A percentile compares a stretch with the other conserved stretches of the same genome.
These are phyloP conservation scores for Meganola albula DNA, from an alignment of 2,888 invertebrate species.

Conservation along the genomic window DNA sequence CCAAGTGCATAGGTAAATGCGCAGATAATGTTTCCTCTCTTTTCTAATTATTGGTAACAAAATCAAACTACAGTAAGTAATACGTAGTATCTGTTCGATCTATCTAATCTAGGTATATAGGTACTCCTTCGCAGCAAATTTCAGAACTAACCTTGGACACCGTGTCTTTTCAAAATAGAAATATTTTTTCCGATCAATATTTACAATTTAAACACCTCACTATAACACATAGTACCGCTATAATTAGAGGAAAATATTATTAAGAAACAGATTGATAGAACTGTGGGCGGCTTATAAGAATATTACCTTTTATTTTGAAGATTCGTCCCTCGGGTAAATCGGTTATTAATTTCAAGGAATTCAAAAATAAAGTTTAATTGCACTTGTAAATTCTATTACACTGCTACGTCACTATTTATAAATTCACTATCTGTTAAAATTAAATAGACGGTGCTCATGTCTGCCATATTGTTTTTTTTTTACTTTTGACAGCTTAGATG, in stretches of 20 bases:
- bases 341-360: slow-evolving; percentile 4
- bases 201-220: no score
- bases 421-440: slow-evolving; percentile 45
- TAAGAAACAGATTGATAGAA: slow-evolving; percentile 55
- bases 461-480: slow-evolving; percentile 68
- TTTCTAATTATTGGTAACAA: no score
- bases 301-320: slow-evolving; percentile 67
- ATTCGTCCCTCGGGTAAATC: no score
- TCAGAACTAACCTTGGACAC: slow-evolving; percentile 25
- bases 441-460: slow-evolving; percentile 43
- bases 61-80: no score
- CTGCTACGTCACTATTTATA: slow-evolving; percentile 65
- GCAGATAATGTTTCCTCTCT: no score
- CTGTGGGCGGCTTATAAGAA: slow-evolving; percentile 57
- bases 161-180: no score
- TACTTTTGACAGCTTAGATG: no score
- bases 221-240: slow-evolving; percentile 21
- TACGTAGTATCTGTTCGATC: no score
- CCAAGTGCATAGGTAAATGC: no score
- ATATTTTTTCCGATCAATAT: no score
- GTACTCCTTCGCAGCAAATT: no score
- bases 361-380: slow-evolving; percentile 28
- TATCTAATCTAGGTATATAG: no score
- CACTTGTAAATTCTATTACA: slow-evolving; percentile 53
- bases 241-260: slow-evolving; percentile 40